A percentile compares a stretch with the other conserved stretches of the same genome.
Evolutionary conservation across 1,140 invertebrate genomes (phyloP).

Genomic region (Paramacrobiotus metropolitanus): DNA sequence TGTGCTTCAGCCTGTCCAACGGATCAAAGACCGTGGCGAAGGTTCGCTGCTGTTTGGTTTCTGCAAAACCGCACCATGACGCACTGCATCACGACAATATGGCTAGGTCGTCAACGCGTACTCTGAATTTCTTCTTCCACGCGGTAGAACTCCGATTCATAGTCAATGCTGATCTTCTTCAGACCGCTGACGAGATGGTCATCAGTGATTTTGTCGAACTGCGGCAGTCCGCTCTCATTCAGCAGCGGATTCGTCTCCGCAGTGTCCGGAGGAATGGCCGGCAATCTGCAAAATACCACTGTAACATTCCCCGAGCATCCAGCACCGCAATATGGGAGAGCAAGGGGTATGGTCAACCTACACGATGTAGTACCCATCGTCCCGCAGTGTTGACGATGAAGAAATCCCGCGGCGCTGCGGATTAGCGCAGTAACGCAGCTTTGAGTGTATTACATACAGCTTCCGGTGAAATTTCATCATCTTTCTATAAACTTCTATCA

Average conservation of each 20-base stretch:
- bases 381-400: neutral
- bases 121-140: conserved; percentile 32
- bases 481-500: no score
- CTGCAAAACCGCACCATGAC: conserved; percentile 12
- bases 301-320: no score
- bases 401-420: no score
- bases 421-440: no score
- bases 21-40: conserved; percentile 49
- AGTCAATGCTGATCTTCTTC: conserved; percentile 51
- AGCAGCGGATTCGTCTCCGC: conserved; percentile 46
- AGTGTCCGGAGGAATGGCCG: conserved; percentile 62
- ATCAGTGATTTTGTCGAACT: conserved; percentile 51
- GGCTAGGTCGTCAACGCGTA: conserved; percentile 10
- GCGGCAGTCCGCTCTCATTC: conserved; percentile 41
- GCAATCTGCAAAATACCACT: conserved; percentile 41
- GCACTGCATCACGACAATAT: conserved; percentile 10
- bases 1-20: conserved; percentile 41
- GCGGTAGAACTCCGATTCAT: conserved; percentile 45
- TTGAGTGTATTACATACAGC: no score
- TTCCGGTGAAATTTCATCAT: no score
- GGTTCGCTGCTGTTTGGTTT: conserved; percentile 26
- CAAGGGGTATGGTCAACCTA: neutral
- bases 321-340: no score
- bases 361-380: neutral
- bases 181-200: conserved; percentile 55